Conservation (phyloP, 2,888 invertebrate species). For the Pachycephus smyrnensis region DNA sequence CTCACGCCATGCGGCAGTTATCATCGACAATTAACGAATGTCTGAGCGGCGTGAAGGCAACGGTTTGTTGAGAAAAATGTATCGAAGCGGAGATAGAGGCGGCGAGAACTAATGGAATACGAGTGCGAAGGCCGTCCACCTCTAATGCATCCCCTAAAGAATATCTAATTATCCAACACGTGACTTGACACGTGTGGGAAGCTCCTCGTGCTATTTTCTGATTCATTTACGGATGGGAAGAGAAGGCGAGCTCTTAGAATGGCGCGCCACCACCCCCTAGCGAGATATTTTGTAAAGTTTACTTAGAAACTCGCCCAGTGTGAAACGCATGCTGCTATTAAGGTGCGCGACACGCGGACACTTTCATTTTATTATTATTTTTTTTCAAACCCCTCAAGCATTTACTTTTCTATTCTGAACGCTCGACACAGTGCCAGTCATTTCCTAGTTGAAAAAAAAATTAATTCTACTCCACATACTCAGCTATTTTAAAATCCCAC, state of each 20-base stretch:
- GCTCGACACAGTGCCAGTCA: neutral
- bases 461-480: neutral
- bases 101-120: slow-evolving; percentile 9
- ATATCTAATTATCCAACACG: slow-evolving; percentile 67
- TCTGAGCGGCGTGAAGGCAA: slow-evolving; percentile 21
- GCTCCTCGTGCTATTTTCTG: slow-evolving; percentile 63
- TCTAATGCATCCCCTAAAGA: slow-evolving; percentile 59
- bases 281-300: slow-evolving; percentile 65
- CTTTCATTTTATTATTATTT: neutral
- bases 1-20: slow-evolving; percentile 58
- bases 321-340: slow-evolving; percentile 64
- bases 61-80: slow-evolving; percentile 13
- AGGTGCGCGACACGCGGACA: slow-evolving; percentile 8
- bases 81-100: neutral
- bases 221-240: slow-evolving; percentile 55
- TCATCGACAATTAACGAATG: slow-evolving; percentile 51
- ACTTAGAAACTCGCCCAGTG: slow-evolving; percentile 50
- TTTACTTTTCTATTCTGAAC: neutral
- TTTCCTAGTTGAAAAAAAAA: neutral
- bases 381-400: slow-evolving; percentile 11
- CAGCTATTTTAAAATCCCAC: neutral
- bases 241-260: slow-evolving; percentile 25
- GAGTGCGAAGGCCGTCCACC: slow-evolving; percentile 25
- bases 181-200: slow-evolving; percentile 65
- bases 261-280: slow-evolving; percentile 53